A percentile compares a stretch with the other conserved stretches of the same genome.
Evolutionary conservation across 2,888 invertebrate genomes (phyloP).

Genomic region (Caenorhabditis sulstoni): DNA sequence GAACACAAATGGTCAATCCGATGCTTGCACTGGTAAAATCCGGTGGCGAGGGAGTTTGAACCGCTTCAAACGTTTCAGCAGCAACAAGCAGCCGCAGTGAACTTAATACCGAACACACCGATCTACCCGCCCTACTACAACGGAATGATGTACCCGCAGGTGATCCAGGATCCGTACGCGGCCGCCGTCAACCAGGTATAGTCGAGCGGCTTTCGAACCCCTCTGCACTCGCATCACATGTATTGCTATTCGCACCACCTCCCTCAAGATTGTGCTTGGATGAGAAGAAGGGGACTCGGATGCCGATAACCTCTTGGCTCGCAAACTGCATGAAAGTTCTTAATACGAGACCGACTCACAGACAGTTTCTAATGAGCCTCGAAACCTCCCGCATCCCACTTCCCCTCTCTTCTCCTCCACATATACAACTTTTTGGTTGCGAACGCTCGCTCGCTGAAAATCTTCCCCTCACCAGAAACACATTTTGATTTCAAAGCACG

Average conservation of each 20-base stretch:
- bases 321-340: constrained; percentile 10
- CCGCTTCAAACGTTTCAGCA: constrained; percentile 52
- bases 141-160: constrained; percentile 69
- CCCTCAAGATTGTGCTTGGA: constrained; percentile 20
- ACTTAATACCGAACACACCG: constrained; percentile 68
- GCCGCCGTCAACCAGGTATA: constrained; percentile 65
- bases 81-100: constrained; percentile 67
- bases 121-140: constrained; percentile 72
- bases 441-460: constrained; percentile 47
- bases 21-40: constrained; percentile 52
- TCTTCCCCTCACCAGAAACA: constrained; percentile 34
- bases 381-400: constrained; percentile 11
- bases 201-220: constrained; percentile 4
- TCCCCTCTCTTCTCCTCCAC: constrained; percentile 5
- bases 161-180: constrained; percentile 68
- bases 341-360: background rate
- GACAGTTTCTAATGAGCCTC: background rate
- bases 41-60: background rate
- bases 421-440: constrained; percentile 41
- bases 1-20: constrained; percentile 58
- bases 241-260: constrained; percentile 44
- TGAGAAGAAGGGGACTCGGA: constrained; percentile 21
- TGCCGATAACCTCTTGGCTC: background rate
- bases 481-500: constrained; percentile 41
- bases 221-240: constrained; percentile 39